phyloP scores from a whole-genome alignment of 2,113 vertebrate genomes.

The Aspidoscelis tigris region DNA sequence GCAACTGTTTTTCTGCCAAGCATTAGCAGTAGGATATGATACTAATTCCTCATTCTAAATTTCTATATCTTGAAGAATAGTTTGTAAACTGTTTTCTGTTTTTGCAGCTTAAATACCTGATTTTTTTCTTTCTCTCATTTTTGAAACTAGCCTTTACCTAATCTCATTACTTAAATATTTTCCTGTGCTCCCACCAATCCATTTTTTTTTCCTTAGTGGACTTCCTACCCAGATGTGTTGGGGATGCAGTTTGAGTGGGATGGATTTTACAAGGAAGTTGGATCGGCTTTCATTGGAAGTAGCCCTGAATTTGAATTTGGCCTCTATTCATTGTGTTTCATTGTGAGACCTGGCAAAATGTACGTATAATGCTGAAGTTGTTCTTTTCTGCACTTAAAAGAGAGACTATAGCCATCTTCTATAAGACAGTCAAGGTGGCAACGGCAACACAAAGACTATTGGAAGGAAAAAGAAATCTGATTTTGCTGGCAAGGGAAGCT shows the following conservation, averaged over 20 bases:
- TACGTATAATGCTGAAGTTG: conserved; percentile 66
- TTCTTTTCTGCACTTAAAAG: background rate
- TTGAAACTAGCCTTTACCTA: background rate
- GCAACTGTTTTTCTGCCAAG: background rate
- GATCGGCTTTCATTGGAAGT: conserved; percentile 88
- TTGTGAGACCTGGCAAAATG: conserved; percentile 86
- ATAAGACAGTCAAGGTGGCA: too few relatives aligned
- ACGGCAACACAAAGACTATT: too few relatives aligned
- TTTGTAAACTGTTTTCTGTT: background rate
- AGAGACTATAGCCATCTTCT: background rate
- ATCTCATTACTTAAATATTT: background rate
- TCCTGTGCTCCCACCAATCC: rapidly evolving
- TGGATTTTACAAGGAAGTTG: conserved; percentile 90
- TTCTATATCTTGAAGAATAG: background rate
- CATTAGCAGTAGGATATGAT: background rate
- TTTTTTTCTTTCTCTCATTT: background rate
- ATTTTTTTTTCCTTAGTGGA: conserved; percentile 78
- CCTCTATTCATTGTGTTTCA: conserved; percentile 90
- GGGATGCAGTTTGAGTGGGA: conserved; percentile 95
- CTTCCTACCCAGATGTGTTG: conserved; percentile 85
- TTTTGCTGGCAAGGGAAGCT: too few relatives aligned
- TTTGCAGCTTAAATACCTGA: background rate
- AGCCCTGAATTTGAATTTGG: conserved; percentile 96
- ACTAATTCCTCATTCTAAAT: too few relatives aligned
- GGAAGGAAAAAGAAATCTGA: too few relatives aligned